Conservation (phyloP, 1,140 invertebrate genomes). For the Drosophila melanogaster region DNA sequence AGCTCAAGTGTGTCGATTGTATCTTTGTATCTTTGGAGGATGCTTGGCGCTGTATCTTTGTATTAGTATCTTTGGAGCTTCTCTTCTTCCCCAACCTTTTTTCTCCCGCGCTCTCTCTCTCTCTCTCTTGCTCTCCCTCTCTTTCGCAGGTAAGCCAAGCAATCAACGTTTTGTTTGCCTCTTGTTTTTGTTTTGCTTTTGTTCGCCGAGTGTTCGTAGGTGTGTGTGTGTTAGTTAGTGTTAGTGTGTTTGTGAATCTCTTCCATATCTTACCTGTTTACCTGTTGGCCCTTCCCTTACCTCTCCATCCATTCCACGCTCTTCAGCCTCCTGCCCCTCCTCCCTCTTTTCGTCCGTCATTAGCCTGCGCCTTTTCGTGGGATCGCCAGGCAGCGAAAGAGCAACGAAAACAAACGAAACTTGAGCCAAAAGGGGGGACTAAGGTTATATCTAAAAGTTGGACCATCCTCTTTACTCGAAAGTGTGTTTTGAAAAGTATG, state of each 20-base stretch:
- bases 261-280: constrained; percentile 32
- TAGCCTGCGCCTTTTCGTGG: constrained; percentile 41
- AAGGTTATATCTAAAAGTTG: not conserved
- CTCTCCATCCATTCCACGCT: constrained; percentile 29
- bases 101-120: not conserved
- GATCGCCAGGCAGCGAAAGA: constrained; percentile 39
- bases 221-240: constrained; percentile 17
- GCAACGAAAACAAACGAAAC: constrained; percentile 40
- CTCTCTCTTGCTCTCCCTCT: not conserved
- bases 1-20: constrained; percentile 65
- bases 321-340: not conserved
- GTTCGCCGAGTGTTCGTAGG: constrained; percentile 1
- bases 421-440: constrained; percentile 4
- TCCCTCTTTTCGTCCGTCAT: constrained; percentile 12
- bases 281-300: constrained; percentile 32
- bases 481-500: not conserved
- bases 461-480: not conserved
- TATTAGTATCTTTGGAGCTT: constrained; percentile 23
- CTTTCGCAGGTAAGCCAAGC: constrained; percentile 43
- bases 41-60: constrained; percentile 60
- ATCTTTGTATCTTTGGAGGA: constrained; percentile 70
- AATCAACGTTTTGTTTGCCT: constrained; percentile 53
- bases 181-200: constrained; percentile 59
- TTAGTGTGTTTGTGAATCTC: constrained; percentile 31
- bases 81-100: not conserved